Percentiles rank a stretch among this genome's conserved stretches.
phyloP scores from a whole-genome alignment of 2,113 vertebrate species.

The Lota lota region DNA sequence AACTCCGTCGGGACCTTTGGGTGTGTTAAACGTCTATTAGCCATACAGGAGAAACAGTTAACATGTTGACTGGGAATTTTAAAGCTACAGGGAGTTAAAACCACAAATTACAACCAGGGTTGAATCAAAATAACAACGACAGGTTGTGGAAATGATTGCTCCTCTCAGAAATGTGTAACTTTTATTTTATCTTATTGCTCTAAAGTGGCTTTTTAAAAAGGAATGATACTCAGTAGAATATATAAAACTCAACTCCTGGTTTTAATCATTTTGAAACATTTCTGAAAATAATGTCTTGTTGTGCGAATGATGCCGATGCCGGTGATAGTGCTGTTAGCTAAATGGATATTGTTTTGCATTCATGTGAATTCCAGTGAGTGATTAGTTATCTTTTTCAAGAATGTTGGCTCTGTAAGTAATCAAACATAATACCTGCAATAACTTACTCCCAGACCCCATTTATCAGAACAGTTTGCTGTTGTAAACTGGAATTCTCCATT shows the following conservation, averaged over 20 bases:
- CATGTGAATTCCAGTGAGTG: too few relatives aligned
- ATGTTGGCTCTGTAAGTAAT: too few relatives aligned
- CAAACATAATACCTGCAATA: too few relatives aligned
- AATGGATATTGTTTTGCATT: too few relatives aligned
- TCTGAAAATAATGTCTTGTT: too few relatives aligned
- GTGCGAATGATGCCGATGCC: too few relatives aligned
- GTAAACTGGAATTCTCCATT: slow-evolving; percentile 2
- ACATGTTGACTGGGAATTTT: slow-evolving; percentile 31
- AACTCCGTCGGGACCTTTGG: slow-evolving; percentile 1
- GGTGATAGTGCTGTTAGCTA: too few relatives aligned
- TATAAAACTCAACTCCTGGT: slow-evolving; percentile 51
- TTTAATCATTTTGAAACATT: neutral
- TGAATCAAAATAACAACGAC: slow-evolving; percentile 36
- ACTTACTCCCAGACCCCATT: neutral
- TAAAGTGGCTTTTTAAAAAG: slow-evolving; percentile 35
- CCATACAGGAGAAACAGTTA: slow-evolving; percentile 13
- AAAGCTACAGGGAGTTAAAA: slow-evolving; percentile 26
- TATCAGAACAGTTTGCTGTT: neutral
- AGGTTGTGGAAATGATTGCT: slow-evolving; percentile 25
- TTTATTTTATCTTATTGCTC: slow-evolving; percentile 14
- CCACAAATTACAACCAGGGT: slow-evolving; percentile 24
- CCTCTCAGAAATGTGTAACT: slow-evolving; percentile 2
- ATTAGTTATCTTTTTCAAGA: too few relatives aligned
- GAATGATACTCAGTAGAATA: slow-evolving; percentile 36
- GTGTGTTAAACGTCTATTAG: slow-evolving; percentile 12